Evolutionary conservation across 2,888 invertebrate species (phyloP).

Genomic region (Oscheius sp.): DNA sequence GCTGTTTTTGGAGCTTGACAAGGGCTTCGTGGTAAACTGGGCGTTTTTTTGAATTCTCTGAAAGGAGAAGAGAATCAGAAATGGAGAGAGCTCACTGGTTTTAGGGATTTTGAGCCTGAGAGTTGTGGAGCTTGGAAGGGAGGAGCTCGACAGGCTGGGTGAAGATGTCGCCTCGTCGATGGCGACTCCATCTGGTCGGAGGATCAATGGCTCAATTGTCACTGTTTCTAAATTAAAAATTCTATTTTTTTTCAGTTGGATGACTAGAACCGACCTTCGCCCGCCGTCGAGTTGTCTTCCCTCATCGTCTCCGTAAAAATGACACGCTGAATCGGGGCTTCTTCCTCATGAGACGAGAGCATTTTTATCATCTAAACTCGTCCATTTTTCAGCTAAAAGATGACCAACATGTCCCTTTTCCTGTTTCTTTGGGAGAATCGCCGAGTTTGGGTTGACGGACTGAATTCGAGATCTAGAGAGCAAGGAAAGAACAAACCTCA

Average conservation of each 20-base stretch:
- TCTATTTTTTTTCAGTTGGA: background rate
- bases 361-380: slow-evolving; percentile 16
- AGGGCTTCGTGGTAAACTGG: slow-evolving; percentile 13
- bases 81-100: background rate
- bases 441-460: background rate
- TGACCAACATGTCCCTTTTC: background rate
- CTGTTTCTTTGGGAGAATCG: background rate
- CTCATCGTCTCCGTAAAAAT: slow-evolving; percentile 16
- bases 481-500: background rate
- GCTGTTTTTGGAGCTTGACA: slow-evolving; percentile 7
- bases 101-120: background rate
- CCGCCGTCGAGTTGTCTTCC: background rate
- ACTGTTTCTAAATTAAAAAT: background rate
- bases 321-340: slow-evolving; percentile 12
- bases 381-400: too few relatives aligned
- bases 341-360: slow-evolving; percentile 16
- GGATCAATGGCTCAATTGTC: background rate
- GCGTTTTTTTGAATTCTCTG: background rate
- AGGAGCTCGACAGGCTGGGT: background rate
- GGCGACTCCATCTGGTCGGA: background rate
- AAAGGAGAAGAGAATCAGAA: background rate
- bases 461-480: background rate
- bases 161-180: background rate
- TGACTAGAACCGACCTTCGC: background rate
- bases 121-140: background rate